Evolutionary conservation across 2,797 vertebrate genomes (phyloP).

Genomic region (Myotis vivesi): DNA sequence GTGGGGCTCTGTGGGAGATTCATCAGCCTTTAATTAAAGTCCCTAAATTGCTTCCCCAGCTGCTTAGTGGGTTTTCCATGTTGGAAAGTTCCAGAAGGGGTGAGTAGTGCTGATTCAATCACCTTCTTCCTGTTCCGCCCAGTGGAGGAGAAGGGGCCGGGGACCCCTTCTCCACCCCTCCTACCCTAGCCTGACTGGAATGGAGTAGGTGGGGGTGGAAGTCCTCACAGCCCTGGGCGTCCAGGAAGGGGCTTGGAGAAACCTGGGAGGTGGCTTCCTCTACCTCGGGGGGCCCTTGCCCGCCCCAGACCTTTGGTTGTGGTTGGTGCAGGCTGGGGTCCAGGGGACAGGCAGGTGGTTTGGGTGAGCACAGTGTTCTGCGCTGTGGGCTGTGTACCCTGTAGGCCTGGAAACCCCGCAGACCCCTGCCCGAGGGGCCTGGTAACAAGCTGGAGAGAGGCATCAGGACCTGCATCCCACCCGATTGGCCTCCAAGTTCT

Average conservation of each 20-base stretch:
- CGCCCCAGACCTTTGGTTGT: background rate
- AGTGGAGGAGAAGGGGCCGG: background rate
- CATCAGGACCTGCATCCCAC: fast-evolving
- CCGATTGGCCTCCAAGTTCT: background rate
- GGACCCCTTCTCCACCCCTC: background rate
- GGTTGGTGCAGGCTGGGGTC: background rate
- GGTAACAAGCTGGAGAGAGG: background rate
- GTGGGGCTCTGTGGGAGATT: conserved; percentile 67
- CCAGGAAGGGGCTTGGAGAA: background rate
- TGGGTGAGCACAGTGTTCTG: background rate
- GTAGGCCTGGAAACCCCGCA: too few relatives aligned
- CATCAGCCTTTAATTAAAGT: conserved; percentile 82
- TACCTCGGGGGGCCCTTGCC: background rate
- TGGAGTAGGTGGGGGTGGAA: background rate
- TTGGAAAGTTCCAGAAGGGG: conserved; percentile 81
- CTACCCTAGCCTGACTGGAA: background rate
- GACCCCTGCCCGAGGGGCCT: background rate
- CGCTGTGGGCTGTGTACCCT: background rate
- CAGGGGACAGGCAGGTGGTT: background rate
- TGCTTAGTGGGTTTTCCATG: conserved; percentile 79
- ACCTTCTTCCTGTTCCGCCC: conserved; percentile 71
- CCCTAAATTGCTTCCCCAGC: conserved; percentile 79
- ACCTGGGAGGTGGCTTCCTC: background rate
- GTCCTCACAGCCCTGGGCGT: background rate
- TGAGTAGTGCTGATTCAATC: conserved; percentile 62